phyloP scores from a whole-genome alignment of 2,888 invertebrate species.

The Troides aeacus region DNA sequence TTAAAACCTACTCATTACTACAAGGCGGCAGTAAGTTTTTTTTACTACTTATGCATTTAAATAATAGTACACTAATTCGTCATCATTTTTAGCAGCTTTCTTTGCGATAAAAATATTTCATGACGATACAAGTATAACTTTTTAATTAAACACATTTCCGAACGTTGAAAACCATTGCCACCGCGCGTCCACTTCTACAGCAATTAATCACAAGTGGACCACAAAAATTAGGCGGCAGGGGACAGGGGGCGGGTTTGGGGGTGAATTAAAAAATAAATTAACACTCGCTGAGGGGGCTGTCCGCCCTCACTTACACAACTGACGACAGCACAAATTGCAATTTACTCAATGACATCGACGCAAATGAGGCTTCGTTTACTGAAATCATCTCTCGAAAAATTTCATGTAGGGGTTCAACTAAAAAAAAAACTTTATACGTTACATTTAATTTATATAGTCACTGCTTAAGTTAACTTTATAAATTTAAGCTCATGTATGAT shows the following conservation, averaged over 20 bases:
- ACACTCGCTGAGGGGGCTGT: not conserved
- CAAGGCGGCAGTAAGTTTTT: too few relatives aligned
- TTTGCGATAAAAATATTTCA: too few relatives aligned
- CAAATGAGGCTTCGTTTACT: conserved; percentile 21
- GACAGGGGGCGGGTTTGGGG: not conserved
- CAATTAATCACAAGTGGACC: conserved; percentile 7
- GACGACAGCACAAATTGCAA: conserved; percentile 20
- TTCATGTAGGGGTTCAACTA: conserved; percentile 13
- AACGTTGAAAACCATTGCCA: too few relatives aligned
- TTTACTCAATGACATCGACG: conserved; percentile 25
- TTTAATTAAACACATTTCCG: too few relatives aligned
- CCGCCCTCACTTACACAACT: conserved; percentile 4
- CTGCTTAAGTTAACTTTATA: too few relatives aligned
- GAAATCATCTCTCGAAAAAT: conserved; percentile 21
- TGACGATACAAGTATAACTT: too few relatives aligned
- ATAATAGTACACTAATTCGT: too few relatives aligned
- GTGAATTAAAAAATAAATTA: conserved; percentile 13
- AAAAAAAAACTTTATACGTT: conserved; percentile 10
- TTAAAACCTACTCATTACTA: too few relatives aligned
- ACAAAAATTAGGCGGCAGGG: not conserved
- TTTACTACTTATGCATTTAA: too few relatives aligned
- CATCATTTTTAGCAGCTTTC: too few relatives aligned
- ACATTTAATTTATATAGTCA: conserved; percentile 15
- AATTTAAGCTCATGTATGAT: too few relatives aligned
- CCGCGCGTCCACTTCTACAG: not conserved